These are phyloP conservation scores for Desoria tigrina DNA, from an alignment of 2,888 invertebrate genomes.

Conservation along the genomic window DNA sequence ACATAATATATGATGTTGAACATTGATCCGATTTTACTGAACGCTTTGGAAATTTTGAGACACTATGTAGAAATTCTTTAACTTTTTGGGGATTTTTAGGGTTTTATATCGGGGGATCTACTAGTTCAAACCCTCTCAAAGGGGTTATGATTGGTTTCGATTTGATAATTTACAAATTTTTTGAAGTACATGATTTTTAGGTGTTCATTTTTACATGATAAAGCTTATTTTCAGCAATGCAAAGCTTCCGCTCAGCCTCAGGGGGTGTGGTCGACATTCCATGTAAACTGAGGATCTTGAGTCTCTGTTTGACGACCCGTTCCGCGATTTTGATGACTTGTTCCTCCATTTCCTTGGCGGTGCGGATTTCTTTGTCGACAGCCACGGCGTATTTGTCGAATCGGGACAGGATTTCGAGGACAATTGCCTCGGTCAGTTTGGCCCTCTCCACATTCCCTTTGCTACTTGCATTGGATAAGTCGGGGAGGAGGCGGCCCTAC, in stretches of 20 bases:
- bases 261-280: slow-evolving; percentile 32
- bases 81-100: no score
- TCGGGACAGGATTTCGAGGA: slow-evolving; percentile 29
- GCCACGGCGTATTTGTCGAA: slow-evolving; percentile 36
- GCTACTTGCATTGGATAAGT: slow-evolving; percentile 33
- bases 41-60: no score
- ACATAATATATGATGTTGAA: no score
- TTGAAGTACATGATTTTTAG: no score
- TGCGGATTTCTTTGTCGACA: slow-evolving; percentile 36
- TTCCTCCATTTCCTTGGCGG: slow-evolving; percentile 42
- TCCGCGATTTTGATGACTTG: slow-evolving; percentile 47
- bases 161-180: no score
- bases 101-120: no score
- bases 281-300: slow-evolving; percentile 38
- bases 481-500: slow-evolving; percentile 63
- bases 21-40: no score
- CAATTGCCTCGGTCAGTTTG: slow-evolving; percentile 17
- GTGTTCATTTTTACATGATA: no score
- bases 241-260: slow-evolving; percentile 24
- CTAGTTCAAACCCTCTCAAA: no score
- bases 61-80: no score
- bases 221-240: slow-evolving; percentile 42
- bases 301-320: slow-evolving; percentile 38
- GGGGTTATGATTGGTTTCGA: no score
- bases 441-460: slow-evolving; percentile 17